These are phyloP conservation scores for Perca flavescens DNA, from an alignment of 2,113 vertebrate species.

Conservation along the genomic window DNA sequence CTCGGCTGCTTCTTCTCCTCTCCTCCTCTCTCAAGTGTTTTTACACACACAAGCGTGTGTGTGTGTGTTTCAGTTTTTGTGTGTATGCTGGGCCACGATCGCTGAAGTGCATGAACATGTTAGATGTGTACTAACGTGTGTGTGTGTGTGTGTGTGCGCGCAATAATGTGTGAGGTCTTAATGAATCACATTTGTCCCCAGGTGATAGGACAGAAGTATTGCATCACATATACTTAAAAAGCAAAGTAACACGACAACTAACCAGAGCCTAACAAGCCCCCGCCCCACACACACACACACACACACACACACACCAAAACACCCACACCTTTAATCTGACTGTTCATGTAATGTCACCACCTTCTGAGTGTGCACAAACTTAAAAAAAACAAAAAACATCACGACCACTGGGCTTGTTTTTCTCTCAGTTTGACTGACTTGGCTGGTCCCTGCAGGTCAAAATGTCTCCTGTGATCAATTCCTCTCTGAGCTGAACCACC, in stretches of 20 bases:
- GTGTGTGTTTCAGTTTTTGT: neutral
- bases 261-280: neutral
- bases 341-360: neutral
- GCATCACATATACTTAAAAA: conserved; percentile 72
- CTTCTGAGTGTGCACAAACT: conserved; percentile 3
- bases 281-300: no score
- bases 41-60: conserved; percentile 25
- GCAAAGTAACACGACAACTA: conserved; percentile 16
- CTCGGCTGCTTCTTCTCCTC: conserved; percentile 60
- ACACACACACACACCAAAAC: neutral
- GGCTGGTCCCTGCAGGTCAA: conserved; percentile 65
- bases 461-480: conserved; percentile 48
- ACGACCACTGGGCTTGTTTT: conserved; percentile 79
- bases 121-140: neutral
- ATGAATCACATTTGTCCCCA: conserved; percentile 74
- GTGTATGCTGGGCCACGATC: conserved; percentile 19
- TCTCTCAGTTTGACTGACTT: conserved; percentile 63
- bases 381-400: conserved; percentile 49
- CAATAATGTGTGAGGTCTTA: conserved; percentile 50
- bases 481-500: conserved; percentile 61
- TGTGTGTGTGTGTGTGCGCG: conserved; percentile 2
- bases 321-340: neutral
- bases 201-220: conserved; percentile 72
- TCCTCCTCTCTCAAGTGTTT: conserved; percentile 60
- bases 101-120: conserved; percentile 22